These are phyloP conservation scores for Megastigmus dorsalis DNA, from an alignment of 2,888 invertebrate species.

Conservation along the genomic window DNA sequence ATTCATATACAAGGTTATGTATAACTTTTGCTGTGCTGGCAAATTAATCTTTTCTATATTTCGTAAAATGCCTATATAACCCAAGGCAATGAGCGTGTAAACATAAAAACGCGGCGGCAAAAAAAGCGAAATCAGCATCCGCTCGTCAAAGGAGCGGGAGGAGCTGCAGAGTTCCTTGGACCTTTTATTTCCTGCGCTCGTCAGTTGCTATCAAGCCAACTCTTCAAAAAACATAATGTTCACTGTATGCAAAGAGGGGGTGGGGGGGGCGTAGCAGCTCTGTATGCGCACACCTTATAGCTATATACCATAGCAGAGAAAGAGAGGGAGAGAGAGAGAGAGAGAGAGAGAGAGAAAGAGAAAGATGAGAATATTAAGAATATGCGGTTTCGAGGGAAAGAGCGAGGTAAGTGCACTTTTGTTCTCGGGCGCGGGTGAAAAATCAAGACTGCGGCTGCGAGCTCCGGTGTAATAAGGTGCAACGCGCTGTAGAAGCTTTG, in stretches of 20 bases:
- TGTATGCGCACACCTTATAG: too few species aligned
- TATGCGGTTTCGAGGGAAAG: conserved; percentile 6
- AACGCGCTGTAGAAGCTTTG: conserved; percentile 10
- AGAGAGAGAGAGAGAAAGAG: conserved; percentile 34
- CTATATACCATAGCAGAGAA: background rate
- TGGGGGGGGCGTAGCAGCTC: too few species aligned
- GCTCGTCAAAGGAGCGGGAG: too few species aligned
- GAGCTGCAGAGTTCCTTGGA: conserved; percentile 39
- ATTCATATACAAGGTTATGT: too few species aligned
- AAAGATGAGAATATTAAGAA: conserved; percentile 47
- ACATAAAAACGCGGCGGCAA: too few species aligned
- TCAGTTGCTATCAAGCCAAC: conserved; percentile 5
- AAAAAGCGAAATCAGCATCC: too few species aligned
- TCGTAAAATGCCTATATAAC: too few species aligned
- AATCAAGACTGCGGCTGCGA: conserved; percentile 46
- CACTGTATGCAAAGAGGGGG: background rate
- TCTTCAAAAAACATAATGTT: conserved; percentile 30
- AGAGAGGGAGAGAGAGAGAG: conserved; percentile 45
- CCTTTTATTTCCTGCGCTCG: conserved; percentile 19
- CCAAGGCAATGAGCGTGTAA: too few species aligned
- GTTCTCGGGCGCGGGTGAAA: conserved; percentile 37
- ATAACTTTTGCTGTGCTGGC: too few species aligned
- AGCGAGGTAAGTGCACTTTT: conserved; percentile 46
- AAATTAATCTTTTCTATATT: too few species aligned
- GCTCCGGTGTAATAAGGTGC: conserved; percentile 37